Evolutionary conservation across 2,113 vertebrate species (phyloP), one percentile per base, ranked within the genome.

Genomic region (Azemiops feae): DNA sequence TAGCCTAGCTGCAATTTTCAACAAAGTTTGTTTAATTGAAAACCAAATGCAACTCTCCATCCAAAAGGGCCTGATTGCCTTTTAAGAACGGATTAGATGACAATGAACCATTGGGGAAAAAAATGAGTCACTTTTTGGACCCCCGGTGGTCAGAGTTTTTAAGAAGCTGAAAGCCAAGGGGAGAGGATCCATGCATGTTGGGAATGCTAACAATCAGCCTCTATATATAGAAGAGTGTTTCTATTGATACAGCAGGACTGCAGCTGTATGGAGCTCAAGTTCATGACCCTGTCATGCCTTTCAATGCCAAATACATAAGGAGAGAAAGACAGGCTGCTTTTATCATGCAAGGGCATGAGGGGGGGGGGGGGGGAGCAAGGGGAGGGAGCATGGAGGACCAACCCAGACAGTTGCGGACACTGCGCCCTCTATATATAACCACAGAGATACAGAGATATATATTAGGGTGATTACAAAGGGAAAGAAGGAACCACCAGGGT

Each of bases 271-370:
- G 1, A 18, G 47, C 55, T 22, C 55, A 87, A 30, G 16, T 16
- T 11, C 1, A 0, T 50, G 52, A 1, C 6, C 16, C 30, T 30
- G 7, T 5, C 1, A 55, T 87, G 4, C 25, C 4, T 30, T 3
- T 85, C 60, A 85, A 34, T 30, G 87, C 64, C 64, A 85, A 93
- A 85, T 60, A 85, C 53, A 43, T n/a, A 57, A 50, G 89, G 85
- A 11, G 86, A 91, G 52, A 91, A 88, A 88, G 86, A 60, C 64
- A 60, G 53, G 92, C 87, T 92, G 60, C 55, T 87, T 43, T 89
- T 9, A 43, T 81, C 34, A 89, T 74, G 34, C 25, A 43, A 89
- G 87, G 90, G 81, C 53, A 30, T 27, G n/a, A 27, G 34, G 5
- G 22, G 47, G 9, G 30, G 2, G 4, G 27, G 60, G 30, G 30